Conservation (phyloP, 2,113 vertebrate species). For the Brienomyrus longianalis region DNA sequence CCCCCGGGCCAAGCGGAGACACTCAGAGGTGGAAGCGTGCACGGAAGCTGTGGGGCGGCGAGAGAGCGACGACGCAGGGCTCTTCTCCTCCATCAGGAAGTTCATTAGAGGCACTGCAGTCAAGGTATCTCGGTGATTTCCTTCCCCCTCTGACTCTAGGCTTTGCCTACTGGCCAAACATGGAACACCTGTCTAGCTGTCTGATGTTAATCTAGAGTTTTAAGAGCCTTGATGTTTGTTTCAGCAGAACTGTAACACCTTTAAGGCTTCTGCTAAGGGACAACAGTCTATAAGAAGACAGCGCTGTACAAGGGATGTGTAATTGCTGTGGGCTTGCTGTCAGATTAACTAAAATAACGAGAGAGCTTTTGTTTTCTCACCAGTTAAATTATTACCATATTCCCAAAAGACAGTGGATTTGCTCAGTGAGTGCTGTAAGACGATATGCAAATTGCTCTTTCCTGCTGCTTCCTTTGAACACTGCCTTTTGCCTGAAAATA, state of each 20-base stretch:
- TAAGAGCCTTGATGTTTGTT: background rate
- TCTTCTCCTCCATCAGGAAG: slow-evolving; percentile 65
- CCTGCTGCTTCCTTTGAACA: background rate
- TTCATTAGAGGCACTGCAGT: slow-evolving; percentile 64
- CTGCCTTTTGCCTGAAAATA: background rate
- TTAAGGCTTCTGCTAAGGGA: background rate
- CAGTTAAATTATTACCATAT: background rate
- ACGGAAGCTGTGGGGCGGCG: slow-evolving; percentile 38
- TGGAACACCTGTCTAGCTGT: background rate
- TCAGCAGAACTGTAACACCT: background rate
- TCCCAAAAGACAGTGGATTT: background rate
- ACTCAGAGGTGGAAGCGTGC: slow-evolving; percentile 56
- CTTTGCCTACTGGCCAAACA: background rate
- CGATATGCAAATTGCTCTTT: background rate
- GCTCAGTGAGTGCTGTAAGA: background rate
- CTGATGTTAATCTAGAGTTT: background rate
- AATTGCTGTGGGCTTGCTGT: background rate
- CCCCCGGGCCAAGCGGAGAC: slow-evolving; percentile 84
- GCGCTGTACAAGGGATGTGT: background rate
- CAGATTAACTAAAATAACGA: background rate
- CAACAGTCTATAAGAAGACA: background rate
- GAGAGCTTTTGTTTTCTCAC: background rate
- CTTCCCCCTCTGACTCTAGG: background rate
- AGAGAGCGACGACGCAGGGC: slow-evolving; percentile 61
- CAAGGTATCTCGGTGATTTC: slow-evolving; percentile 71